Evolutionary conservation across 2,888 invertebrate species (phyloP), one percentile per base, ranked within the genome.

Genomic region (Noctua comes): DNA sequence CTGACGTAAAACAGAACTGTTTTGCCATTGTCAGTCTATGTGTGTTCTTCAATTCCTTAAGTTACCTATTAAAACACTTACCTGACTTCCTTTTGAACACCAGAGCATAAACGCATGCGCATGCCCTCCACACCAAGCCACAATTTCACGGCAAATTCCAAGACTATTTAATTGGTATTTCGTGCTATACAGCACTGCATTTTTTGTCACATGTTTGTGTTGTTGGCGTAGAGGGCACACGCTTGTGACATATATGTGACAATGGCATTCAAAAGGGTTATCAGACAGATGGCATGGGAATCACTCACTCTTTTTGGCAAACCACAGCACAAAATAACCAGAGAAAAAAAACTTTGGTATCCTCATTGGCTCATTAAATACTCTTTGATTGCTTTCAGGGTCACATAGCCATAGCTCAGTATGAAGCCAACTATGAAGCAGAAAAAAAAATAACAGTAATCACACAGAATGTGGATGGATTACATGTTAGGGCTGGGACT

Each of bases 381-480:
- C 4, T 1, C 57, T 75, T 72, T 16, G 36, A 3, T 59, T 57
- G 5, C 24, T 91, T 89, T 1, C 86, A 98, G 97, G 98, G 97
- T 40, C 98, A 98, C 88, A 91, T 93, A 69, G 97, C 98, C 6
- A 97, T 98, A 77, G 97, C 98, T 5, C 96, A 97, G 77, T 97
- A 97, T 91, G 98, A 98, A 93, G 93, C 96, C 66, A 93, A 96
- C 77, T 91, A 97, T 13, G 88, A 91, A 11, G 94, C 97, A 84
- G 97, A 96, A 6, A 96, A 96, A 86, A 88, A 76, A n/a, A 93
- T 97, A 10, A 96, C 97, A 88, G 95, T 99, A 6, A 97, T 99
- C 24, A 99, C 99, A 0, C 99, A 99, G 94, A 99, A 99, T 97
- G 99, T 99, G 0, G 99, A 99, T 93, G 97, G 98, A 74, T 95